Evolutionary conservation across 2,113 vertebrate species (phyloP).

Genomic region (Polypterus bichir): DNA sequence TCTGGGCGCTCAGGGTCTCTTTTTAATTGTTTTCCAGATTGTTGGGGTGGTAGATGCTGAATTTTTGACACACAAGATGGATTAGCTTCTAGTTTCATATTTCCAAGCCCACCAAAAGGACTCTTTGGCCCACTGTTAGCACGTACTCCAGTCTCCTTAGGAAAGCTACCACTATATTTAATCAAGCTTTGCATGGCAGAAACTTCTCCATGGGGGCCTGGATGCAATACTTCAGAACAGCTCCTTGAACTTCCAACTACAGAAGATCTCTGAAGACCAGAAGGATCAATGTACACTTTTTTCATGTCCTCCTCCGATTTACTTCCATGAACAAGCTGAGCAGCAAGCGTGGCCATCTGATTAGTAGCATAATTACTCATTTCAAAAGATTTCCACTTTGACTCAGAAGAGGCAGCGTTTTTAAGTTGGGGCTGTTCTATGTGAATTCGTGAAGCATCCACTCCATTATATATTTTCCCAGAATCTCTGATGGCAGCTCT

Average conservation of each 20-base stretch:
- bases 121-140: constrained; percentile 60
- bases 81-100: constrained; percentile 51
- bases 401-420: constrained; percentile 38
- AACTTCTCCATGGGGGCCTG: constrained; percentile 48
- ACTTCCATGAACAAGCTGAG: constrained; percentile 71
- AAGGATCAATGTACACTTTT: constrained; percentile 63
- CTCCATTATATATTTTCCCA: constrained; percentile 43
- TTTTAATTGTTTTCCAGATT: constrained; percentile 61
- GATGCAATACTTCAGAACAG: constrained; percentile 30
- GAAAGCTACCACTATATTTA: constrained; percentile 89
- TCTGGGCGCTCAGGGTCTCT: constrained; percentile 80
- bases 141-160: constrained; percentile 58
- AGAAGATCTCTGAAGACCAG: constrained; percentile 45
- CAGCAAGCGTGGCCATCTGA: constrained; percentile 80
- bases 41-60: constrained; percentile 51
- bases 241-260: constrained; percentile 25
- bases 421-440: constrained; percentile 37
- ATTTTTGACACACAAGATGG: constrained; percentile 38
- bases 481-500: constrained; percentile 43
- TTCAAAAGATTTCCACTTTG: constrained; percentile 84
- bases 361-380: constrained; percentile 77
- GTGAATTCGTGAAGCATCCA: constrained; percentile 48
- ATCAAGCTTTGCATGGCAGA: constrained; percentile 96
- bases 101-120: constrained; percentile 79
- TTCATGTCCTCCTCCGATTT: constrained; percentile 68